phyloP scores from a whole-genome alignment of 2,113 vertebrate genomes.

The Globicephala melas region DNA sequence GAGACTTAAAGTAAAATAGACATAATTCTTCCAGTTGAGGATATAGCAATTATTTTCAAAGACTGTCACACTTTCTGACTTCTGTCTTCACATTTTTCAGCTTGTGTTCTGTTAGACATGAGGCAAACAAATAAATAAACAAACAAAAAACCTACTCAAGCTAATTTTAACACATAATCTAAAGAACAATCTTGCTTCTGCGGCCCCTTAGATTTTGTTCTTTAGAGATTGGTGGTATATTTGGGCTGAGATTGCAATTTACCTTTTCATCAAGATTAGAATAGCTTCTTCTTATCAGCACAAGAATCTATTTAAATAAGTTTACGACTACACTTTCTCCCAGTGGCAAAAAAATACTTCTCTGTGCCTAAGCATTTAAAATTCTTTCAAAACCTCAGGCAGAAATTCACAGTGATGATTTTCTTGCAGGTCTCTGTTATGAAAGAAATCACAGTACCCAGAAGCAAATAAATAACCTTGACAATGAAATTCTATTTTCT shows the following conservation, averaged over 20 bases:
- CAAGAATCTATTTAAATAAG: neutral
- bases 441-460: neutral
- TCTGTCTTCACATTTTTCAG: neutral
- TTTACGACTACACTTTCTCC: neutral
- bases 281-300: neutral
- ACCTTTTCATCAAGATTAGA: constrained; percentile 35
- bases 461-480: neutral
- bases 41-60: neutral
- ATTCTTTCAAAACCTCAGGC: neutral
- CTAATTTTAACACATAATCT: neutral
- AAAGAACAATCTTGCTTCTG: neutral
- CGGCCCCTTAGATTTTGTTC: neutral
- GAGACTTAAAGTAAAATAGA: neutral
- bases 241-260: constrained; percentile 16
- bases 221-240: neutral
- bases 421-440: neutral
- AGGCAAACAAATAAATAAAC: neutral
- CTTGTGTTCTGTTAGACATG: neutral
- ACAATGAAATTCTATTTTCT: constrained; percentile 24
- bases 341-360: neutral
- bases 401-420: neutral
- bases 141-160: neutral
- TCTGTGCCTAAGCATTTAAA: neutral
- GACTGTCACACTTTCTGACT: neutral
- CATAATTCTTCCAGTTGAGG: neutral